Evolutionary conservation across 2,888 invertebrate species (phyloP), one percentile per base, ranked within the genome.

Genomic region (Sipha maydis): DNA sequence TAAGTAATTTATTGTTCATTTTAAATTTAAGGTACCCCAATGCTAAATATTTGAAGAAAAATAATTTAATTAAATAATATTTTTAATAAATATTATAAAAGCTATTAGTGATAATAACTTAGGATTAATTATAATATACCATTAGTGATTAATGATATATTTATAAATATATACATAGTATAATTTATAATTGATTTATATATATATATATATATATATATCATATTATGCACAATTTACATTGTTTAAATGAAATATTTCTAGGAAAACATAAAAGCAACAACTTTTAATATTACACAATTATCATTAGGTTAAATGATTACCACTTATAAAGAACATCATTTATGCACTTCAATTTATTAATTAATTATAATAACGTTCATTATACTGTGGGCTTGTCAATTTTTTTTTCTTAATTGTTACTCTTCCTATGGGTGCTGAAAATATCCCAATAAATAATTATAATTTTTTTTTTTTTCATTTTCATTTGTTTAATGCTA

Each of bases 291-390:
- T 61, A 84, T 76, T 76, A 84, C 25, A 25, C 84, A 69, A 85
- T 56, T 83, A 77, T 85, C 67, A 85, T 85, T 85, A 85, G 85
- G 78, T 77, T 31, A 41, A 84, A 85, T 77, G 31, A 78, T 54
- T 85, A 85, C 48, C 77, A 85, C 67, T 69, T 79, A 85, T 67
- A 78, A 67, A 69, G 54, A 69, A 78, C 69, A 78, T 38, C 1
- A 38, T 73, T 85, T 38, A 86, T 80, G 86, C 86, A 86, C 86
- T 86, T 77, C n/a, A 28, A 61, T 73, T 73, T 73, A 80, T 80
- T 56, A n/a, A 67, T 34, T 78, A 79, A 31, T 38, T 78, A 79
- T 78, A 38, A 80, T 73, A 77, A 73, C 34, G 48, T 34, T 78
- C n/a, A 48, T 86, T 85, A 69, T 61, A 75, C 54, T 85, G 34